phyloP scores from a whole-genome alignment of 2,888 invertebrate genomes.

The Anarsia innoxiella region DNA sequence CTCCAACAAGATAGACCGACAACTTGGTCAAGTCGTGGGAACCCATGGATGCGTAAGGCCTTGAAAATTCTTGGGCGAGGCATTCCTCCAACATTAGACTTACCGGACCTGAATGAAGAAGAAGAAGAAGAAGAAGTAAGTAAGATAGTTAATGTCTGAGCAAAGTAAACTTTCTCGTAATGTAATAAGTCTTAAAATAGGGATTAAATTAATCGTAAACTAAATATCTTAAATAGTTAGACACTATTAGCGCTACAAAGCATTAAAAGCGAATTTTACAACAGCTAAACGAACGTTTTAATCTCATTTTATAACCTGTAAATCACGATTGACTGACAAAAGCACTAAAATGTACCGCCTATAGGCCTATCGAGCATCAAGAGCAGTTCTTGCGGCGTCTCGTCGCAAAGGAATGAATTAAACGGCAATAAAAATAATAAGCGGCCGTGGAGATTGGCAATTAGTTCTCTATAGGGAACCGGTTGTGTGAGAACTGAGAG shows the following conservation, averaged over 20 bases:
- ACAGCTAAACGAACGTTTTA: neutral
- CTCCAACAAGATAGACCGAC: no score
- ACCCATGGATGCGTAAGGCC: no score
- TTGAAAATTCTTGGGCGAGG: no score
- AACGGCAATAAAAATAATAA: slow-evolving; percentile 16
- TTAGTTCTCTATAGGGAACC: slow-evolving; percentile 14
- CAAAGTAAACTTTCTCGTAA: no score
- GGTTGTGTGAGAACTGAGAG: slow-evolving; percentile 1
- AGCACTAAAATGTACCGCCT: slow-evolving; percentile 6
- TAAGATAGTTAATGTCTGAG: neutral
- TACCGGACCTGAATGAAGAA: no score
- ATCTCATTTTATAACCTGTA: neutral
- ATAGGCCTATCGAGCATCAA: slow-evolving; percentile 1
- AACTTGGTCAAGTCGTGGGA: no score
- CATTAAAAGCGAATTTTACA: neutral
- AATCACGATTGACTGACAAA: neutral
- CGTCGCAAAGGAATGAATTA: slow-evolving; percentile 14
- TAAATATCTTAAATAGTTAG: no score
- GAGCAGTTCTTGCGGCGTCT: neutral
- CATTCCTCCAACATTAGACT: no score
- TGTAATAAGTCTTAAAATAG: no score
- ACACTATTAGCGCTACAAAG: neutral
- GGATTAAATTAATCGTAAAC: no score
- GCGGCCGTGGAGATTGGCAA: slow-evolving; percentile 19
- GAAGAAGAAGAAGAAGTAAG: neutral